Evolutionary conservation across 1,140 invertebrate species (phyloP).

Genomic region (Carposina sasakii): DNA sequence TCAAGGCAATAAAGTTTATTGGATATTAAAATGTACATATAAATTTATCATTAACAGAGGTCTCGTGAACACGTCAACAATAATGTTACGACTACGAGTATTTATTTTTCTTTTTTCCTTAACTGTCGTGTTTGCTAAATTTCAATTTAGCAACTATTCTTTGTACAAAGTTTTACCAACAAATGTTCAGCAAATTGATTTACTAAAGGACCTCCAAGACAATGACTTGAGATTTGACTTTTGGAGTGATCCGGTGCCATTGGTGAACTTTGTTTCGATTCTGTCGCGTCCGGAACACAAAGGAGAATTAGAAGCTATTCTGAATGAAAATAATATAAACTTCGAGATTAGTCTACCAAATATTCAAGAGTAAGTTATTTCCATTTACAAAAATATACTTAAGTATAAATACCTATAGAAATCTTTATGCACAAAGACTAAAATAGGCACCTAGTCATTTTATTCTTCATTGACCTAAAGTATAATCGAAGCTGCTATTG

Average conservation of each 20-base stretch:
- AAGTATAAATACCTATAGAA: too few species aligned
- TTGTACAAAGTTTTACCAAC: slow-evolving; percentile 16
- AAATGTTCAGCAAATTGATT: slow-evolving; percentile 25
- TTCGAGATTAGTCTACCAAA: slow-evolving; percentile 38
- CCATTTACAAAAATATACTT: too few species aligned
- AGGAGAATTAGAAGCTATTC: slow-evolving; percentile 32
- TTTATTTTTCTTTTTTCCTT: background rate
- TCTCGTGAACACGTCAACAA: too few species aligned
- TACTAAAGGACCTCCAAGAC: slow-evolving; percentile 36
- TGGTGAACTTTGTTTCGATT: slow-evolving; percentile 39
- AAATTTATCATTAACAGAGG: too few species aligned
- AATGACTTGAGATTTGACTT: slow-evolving; percentile 42
- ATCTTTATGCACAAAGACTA: too few species aligned
- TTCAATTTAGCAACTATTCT: slow-evolving; percentile 19
- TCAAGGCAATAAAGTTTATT: too few species aligned
- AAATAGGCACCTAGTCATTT: too few species aligned
- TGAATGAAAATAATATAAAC: slow-evolving; percentile 32
- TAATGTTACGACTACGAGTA: too few species aligned
- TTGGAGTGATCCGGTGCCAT: slow-evolving; percentile 36
- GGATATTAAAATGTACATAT: too few species aligned
- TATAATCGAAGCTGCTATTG: too few species aligned
- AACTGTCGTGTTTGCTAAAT: slow-evolving; percentile 9
- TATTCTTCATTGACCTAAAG: too few species aligned
- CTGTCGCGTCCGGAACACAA: slow-evolving; percentile 43
- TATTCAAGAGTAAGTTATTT: slow-evolving; percentile 60